A percentile compares a stretch with the other conserved stretches of the same genome.
Conservation (phyloP, 2,888 invertebrate genomes). For the Odontothrips loti region DNA sequence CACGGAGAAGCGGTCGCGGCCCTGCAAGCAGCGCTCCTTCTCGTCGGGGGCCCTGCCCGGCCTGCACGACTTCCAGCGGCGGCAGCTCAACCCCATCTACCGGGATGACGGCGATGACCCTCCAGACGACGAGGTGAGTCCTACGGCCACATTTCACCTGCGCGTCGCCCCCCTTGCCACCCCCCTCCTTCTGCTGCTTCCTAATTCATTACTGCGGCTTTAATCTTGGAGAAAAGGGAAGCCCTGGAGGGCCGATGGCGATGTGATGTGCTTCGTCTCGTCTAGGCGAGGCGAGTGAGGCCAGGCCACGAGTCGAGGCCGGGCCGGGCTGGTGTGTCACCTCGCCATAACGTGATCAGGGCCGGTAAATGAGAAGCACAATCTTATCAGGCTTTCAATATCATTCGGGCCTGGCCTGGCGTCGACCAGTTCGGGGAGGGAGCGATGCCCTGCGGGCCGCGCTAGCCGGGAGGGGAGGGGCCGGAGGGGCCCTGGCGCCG, state of each 20-base stretch:
- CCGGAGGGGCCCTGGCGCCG: not conserved
- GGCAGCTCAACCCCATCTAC: conserved; percentile 55
- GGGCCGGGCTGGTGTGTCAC: conserved; percentile 29
- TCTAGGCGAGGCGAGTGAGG: too few species aligned
- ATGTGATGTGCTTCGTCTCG: too few species aligned
- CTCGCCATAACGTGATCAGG: conserved; percentile 26
- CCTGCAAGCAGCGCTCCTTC: conserved; percentile 45
- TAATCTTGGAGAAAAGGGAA: too few species aligned
- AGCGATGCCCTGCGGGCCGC: not conserved
- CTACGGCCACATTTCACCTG: not conserved
- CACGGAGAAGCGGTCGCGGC: not conserved
- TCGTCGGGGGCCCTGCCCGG: conserved; percentile 71
- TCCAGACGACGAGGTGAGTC: not conserved
- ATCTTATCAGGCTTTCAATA: conserved; percentile 18
- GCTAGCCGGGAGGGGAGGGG: not conserved
- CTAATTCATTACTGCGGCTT: too few species aligned
- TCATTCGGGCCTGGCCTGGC: not conserved
- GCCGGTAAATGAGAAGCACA: not conserved
- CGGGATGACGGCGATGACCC: conserved; percentile 51
- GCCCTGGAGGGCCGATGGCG: too few species aligned
- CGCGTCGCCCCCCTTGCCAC: not conserved
- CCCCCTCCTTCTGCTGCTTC: too few species aligned
- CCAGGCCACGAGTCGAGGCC: too few species aligned
- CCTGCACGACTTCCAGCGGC: conserved; percentile 60
- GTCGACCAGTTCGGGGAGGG: not conserved